Evolutionary conservation across 2,113 vertebrate species (phyloP).

Genomic region (Chloropsis cyanopogon): DNA sequence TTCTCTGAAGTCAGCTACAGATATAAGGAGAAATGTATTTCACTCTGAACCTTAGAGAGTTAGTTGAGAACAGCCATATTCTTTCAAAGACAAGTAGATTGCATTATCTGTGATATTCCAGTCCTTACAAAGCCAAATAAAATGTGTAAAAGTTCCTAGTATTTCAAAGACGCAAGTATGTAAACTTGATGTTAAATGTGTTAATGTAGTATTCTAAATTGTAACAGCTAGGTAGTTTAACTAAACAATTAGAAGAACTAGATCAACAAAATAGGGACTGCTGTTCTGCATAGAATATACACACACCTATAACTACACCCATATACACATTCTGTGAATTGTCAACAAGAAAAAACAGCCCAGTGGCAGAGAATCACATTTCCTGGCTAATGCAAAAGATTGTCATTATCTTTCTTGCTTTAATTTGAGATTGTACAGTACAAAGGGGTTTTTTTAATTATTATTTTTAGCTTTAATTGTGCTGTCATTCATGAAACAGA

Average conservation of each 20-base stretch:
- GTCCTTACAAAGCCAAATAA: slow-evolving; percentile 82
- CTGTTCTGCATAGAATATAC: slow-evolving; percentile 63
- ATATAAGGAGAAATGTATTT: slow-evolving; percentile 57
- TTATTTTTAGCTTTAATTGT: slow-evolving; percentile 79
- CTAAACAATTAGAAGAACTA: slow-evolving; percentile 75
- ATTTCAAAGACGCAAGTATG: slow-evolving; percentile 78
- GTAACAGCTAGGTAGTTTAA: slow-evolving; percentile 78
- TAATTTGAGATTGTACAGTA: slow-evolving; percentile 74
- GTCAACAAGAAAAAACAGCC: slow-evolving; percentile 54
- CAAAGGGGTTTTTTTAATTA: slow-evolving; percentile 60
- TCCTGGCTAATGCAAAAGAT: slow-evolving; percentile 75
- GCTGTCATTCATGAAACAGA: slow-evolving; percentile 75
- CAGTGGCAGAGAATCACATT: slow-evolving; percentile 69
- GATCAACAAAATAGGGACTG: slow-evolving; percentile 70
- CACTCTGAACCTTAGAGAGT: slow-evolving; percentile 74
- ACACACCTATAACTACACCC: slow-evolving; percentile 55
- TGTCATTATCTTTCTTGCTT: slow-evolving; percentile 72
- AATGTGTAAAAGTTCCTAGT: slow-evolving; percentile 78
- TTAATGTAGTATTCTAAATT: slow-evolving; percentile 77
- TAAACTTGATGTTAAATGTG: slow-evolving; percentile 80
- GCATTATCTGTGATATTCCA: slow-evolving; percentile 77
- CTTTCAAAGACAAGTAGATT: slow-evolving; percentile 71
- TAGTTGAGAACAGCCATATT: slow-evolving; percentile 82
- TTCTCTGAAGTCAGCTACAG: slow-evolving; percentile 71
- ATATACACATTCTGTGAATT: slow-evolving; percentile 59